Evolutionary conservation across 2,113 vertebrate species (phyloP), one percentile per base, ranked within the genome.

Genomic region (Gnathonemus longibarbis): DNA sequence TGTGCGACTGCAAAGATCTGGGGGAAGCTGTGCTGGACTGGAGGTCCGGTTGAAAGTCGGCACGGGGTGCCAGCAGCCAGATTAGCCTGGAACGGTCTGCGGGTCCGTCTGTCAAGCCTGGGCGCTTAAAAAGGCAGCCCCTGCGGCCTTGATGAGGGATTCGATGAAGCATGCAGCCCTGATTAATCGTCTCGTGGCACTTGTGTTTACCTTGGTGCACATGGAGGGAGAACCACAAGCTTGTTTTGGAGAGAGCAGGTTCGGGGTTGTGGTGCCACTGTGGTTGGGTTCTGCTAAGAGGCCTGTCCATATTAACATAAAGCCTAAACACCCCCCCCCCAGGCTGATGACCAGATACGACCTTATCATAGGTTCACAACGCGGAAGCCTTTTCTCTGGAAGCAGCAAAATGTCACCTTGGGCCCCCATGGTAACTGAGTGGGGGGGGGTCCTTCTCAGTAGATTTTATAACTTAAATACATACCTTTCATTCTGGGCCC

Each of bases 141-240:
- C 31, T 19, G 45, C 0, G 42, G 13, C 35, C 42, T 58, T 46
- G 11, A 10, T 5, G 39, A 8, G 46, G 58, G 84, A 46, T 45
- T 35, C 19, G 50, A 46, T 49, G 48, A 56, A 53, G 88, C 48
- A 56, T 46, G 48, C 42, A 88, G 70, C 74, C 88, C 2, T 89
- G 89, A 88, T 77, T 90, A 88, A 45, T 88, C 70, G 85, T 90
- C 46, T 85, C 15, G 15, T 91, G 90, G 85, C 83, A 74, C 83
- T 91, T 48, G 87, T 93, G 90, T 91, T 52, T 92, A 86, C 56
- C 87, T 93, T 90, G 87, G 89, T 87, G 89, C 90, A 91, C 86
- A 89, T 52, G 35, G 86, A 85, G 52, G 80, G 84, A 49, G 89
- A 91, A 62, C 89, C 74, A 53, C 21, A 88, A 88, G 88, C 83